Conservation (phyloP, 1,140 invertebrate genomes). For the Tetranychus cinnabarinus region DNA sequence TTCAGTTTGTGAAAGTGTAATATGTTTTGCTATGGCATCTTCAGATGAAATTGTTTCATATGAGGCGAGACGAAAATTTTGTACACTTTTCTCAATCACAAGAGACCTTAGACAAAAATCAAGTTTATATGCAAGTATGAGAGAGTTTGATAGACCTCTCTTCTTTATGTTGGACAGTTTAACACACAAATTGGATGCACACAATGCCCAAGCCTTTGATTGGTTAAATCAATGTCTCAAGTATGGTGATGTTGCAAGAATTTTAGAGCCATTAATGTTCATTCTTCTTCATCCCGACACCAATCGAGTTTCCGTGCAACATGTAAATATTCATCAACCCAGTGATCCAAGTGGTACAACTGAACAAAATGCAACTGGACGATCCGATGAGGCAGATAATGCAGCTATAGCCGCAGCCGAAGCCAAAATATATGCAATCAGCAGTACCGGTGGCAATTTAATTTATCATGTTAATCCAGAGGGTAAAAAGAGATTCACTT, state of each 20-base stretch:
- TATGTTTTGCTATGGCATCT: conserved; percentile 29
- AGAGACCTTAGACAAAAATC: conserved; percentile 30
- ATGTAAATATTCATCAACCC: conserved; percentile 44
- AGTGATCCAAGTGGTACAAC: conserved; percentile 9
- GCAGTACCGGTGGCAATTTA: conserved; percentile 57
- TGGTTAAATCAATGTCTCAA: conserved; percentile 48
- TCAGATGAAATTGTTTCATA: conserved; percentile 15
- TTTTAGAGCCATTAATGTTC: conserved; percentile 51
- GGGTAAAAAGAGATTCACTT: conserved; percentile 11
- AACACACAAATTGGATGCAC: conserved; percentile 37
- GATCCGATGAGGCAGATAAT: conserved; percentile 10
- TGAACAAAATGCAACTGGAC: neutral
- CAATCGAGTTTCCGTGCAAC: conserved; percentile 55
- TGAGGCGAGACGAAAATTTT: conserved; percentile 45
- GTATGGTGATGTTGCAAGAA: conserved; percentile 39
- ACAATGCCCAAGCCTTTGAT: conserved; percentile 41
- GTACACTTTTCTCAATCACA: conserved; percentile 51
- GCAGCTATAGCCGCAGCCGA: conserved; percentile 15
- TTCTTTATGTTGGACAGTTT: conserved; percentile 53
- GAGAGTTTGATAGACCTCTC: conserved; percentile 34
- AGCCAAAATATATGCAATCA: conserved; percentile 57
- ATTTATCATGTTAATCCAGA: conserved; percentile 44
- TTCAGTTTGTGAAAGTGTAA: conserved; percentile 39
- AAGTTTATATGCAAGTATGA: conserved; percentile 23
- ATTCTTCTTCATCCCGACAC: conserved; percentile 58